Conservation (phyloP, 2,888 invertebrate species). For the Platycheirus rosarum region DNA sequence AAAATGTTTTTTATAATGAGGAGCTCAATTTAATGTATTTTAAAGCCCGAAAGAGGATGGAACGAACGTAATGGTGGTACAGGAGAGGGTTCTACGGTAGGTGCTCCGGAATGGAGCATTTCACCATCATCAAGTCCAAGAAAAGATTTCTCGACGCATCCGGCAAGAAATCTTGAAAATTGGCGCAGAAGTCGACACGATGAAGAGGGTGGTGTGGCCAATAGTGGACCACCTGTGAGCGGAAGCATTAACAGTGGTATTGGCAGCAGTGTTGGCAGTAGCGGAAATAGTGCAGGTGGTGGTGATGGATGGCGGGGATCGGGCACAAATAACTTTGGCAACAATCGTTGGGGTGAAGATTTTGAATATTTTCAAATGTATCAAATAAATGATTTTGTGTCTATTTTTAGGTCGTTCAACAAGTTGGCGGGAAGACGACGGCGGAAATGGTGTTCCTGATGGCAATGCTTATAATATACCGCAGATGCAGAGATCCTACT, state of each 20-base stretch:
- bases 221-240: slow-evolving; percentile 35
- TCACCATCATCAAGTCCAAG: slow-evolving; percentile 81
- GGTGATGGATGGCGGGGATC: slow-evolving; percentile 75
- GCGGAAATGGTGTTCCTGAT: slow-evolving; percentile 51
- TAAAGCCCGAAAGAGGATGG: slow-evolving; percentile 80
- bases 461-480: slow-evolving; percentile 57
- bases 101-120: slow-evolving; percentile 79
- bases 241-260: slow-evolving; percentile 36
- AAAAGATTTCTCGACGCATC: slow-evolving; percentile 80
- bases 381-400: slow-evolving; percentile 8
- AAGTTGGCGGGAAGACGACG: slow-evolving; percentile 82
- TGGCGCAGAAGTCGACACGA: slow-evolving; percentile 81
- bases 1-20: background rate
- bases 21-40: background rate
- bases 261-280: slow-evolving; percentile 75
- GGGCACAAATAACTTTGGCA: slow-evolving; percentile 73
- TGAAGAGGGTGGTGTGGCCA: slow-evolving; percentile 74
- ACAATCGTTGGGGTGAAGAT: slow-evolving; percentile 80
- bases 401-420: slow-evolving; percentile 79
- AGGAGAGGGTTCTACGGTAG: slow-evolving; percentile 74
- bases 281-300: slow-evolving; percentile 47
- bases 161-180: slow-evolving; percentile 80
- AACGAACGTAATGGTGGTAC: slow-evolving; percentile 80
- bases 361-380: slow-evolving; percentile 6
- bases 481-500: slow-evolving; percentile 79